Evolutionary conservation across 2,113 vertebrate species (phyloP), one percentile per base, ranked within the genome.

Genomic region (Onychorhynchus coronatus): DNA sequence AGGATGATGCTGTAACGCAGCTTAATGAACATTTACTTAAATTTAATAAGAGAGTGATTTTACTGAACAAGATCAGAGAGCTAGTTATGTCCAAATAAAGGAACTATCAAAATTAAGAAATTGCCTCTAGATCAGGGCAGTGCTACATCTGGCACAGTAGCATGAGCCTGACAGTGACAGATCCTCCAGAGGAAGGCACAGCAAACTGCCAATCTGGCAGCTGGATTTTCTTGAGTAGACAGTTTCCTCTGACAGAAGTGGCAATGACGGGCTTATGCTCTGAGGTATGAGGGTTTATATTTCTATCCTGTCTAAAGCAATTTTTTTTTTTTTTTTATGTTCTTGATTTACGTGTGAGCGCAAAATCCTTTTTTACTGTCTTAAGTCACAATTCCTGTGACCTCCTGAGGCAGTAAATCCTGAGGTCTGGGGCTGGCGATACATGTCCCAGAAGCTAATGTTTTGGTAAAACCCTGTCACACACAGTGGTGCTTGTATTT

Each of bases 71-170:
- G 80, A 84, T 89, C 72, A 72, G 33, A 84, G 80, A 74, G 76
- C 72, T 86, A 84, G 63, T 84, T 92, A 47, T 24, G 14, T 30
- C 55, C 67, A 55, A 92, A 50, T 9, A 84, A 24, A 44, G 16
- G 46, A 68, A 84, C 66, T n/a, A 81, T 37, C 8, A 89, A 83
- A 91, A 66, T 0, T 0, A 75, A 91, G 59, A 67, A 78, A 74
- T 39, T 78, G 30, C 27, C 28, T 63, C 42, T 68, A 50, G 18
- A 55, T 77, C 19, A 74, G 59, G 47, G 58, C 56, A 81, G 18
- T n/a, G 39, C 8, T 1, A 1, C 0, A 0, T 55, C 50, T 78
- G 65, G 33, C 31, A 12, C 3, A 5, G 31, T 24, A 16, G 25
- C 5, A 0, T 35, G 62, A 88, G 33, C 35, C 39, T 89, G 88